Conservation (phyloP, 2,888 invertebrate genomes). For the Nymphalis polychloros region DNA sequence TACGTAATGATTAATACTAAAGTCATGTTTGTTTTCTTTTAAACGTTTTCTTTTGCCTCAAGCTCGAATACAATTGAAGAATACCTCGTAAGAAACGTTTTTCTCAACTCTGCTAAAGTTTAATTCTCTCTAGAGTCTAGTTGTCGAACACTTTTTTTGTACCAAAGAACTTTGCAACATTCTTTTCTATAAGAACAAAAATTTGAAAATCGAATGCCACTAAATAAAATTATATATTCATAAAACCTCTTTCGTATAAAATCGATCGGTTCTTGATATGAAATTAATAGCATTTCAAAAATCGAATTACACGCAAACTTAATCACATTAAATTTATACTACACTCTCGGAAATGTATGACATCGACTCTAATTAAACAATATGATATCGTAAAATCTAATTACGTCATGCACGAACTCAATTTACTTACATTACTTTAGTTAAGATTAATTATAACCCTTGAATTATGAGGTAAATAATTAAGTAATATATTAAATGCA, state of each 20-base stretch:
- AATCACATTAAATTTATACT: neutral
- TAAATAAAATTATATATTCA: neutral
- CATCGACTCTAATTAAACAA: neutral
- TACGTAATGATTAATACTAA: neutral
- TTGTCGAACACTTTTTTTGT: neutral
- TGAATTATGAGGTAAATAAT: too few relatives aligned
- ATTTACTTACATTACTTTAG: neutral
- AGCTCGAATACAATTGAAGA: slow-evolving; percentile 1
- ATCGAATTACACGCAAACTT: neutral
- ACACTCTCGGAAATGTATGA: neutral
- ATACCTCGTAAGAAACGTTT: neutral
- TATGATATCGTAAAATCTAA: neutral
- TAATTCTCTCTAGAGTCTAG: neutral
- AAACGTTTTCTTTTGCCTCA: neutral
- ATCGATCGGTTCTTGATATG: neutral
- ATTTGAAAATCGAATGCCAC: too few relatives aligned
- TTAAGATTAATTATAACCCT: too few relatives aligned
- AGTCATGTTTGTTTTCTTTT: neutral
- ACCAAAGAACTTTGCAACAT: neutral
- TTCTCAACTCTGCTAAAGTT: neutral
- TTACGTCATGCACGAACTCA: neutral
- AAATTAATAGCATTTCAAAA: slow-evolving; percentile 3
- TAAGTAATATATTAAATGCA: too few relatives aligned
- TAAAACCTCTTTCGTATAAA: neutral
- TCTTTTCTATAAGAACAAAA: too few relatives aligned